These are phyloP conservation scores for Dioctria rufipes DNA, from an alignment of 2,888 invertebrate species.

Conservation along the genomic window DNA sequence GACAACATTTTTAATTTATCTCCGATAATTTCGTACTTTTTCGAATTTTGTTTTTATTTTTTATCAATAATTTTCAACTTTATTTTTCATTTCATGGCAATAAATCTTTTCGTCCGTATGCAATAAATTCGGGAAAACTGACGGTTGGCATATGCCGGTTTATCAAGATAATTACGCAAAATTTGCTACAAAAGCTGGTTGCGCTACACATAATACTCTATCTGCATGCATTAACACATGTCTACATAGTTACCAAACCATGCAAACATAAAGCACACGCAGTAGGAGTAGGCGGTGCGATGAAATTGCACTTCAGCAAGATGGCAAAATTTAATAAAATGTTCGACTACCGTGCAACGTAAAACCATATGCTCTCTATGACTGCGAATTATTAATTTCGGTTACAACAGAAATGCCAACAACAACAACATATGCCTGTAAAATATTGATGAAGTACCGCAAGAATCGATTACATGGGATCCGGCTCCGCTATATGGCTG, in stretches of 20 bases:
- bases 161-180: constrained; percentile 32
- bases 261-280: too few species aligned
- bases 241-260: too few species aligned
- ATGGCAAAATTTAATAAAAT: constrained; percentile 24
- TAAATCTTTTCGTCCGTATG: constrained; percentile 25
- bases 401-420: constrained; percentile 26
- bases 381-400: constrained; percentile 35
- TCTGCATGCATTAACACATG: not conserved
- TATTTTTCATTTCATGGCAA: constrained; percentile 31
- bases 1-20: constrained; percentile 39
- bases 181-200: constrained; percentile 15
- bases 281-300: too few species aligned
- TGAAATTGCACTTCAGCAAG: not conserved
- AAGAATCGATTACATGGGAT: too few species aligned
- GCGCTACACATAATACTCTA: not conserved
- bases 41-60: not conserved
- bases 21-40: not conserved
- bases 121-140: constrained; percentile 17
- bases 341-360: constrained; percentile 31
- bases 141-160: constrained; percentile 4
- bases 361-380: constrained; percentile 4
- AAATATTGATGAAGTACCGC: not conserved
- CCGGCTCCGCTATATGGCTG: too few species aligned
- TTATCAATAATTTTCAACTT: constrained; percentile 33
- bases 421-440: not conserved